phyloP scores from a whole-genome alignment of 2,888 invertebrate species.

The Shargacucullia verbasci region DNA sequence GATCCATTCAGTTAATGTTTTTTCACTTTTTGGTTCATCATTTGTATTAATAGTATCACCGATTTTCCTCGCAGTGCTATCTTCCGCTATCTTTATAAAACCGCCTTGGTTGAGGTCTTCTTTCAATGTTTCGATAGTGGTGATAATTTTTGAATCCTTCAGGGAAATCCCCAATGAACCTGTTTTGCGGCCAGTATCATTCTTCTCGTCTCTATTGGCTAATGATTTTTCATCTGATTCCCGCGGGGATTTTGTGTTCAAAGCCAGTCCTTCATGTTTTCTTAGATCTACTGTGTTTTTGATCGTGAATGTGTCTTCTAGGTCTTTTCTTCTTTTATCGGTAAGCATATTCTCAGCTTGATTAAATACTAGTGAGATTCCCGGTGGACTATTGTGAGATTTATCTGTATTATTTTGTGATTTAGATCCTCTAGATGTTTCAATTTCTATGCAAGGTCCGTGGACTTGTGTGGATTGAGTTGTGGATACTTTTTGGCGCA shows the following conservation, averaged over 20 bases:
- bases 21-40: neutral
- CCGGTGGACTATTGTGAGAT: constrained; percentile 24
- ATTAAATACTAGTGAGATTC: constrained; percentile 64
- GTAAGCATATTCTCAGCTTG: constrained; percentile 56
- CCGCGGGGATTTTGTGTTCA: neutral
- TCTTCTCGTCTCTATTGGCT: neutral
- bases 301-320: constrained; percentile 19
- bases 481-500: constrained; percentile 58
- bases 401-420: constrained; percentile 23
- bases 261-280: constrained; percentile 5
- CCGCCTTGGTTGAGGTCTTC: neutral
- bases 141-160: constrained; percentile 2
- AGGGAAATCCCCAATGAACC: neutral
- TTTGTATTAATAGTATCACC: neutral
- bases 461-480: constrained; percentile 66
- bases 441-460: constrained; percentile 46
- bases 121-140: neutral
- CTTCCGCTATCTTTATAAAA: neutral
- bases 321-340: constrained; percentile 36
- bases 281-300: constrained; percentile 13
- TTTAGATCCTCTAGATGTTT: constrained; percentile 13
- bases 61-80: neutral
- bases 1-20: too few relatives aligned
- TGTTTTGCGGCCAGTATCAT: neutral
- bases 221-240: neutral